A percentile compares a stretch with the other conserved stretches of the same genome.
phyloP scores from a whole-genome alignment of 2,113 vertebrate species.

The Hirundichthys speculiger region DNA sequence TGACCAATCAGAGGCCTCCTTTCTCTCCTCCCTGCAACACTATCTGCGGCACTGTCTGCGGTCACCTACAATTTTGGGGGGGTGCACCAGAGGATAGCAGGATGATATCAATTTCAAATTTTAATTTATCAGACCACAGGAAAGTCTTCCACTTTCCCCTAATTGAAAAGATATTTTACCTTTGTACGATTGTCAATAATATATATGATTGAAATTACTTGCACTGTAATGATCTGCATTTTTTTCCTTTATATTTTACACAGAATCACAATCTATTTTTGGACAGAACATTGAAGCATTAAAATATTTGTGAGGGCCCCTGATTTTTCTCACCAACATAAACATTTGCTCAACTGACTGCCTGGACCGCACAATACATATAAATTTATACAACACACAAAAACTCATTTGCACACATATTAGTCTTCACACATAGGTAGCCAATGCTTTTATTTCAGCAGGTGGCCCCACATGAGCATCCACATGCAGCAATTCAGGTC shows the following conservation, averaged over 20 bases:
- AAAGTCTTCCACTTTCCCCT: too few species aligned
- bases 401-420: conserved; percentile 15
- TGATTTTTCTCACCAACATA: conserved; percentile 4
- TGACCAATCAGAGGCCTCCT: too few species aligned
- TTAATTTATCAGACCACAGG: too few species aligned
- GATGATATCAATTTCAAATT: too few species aligned
- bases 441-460: conserved; percentile 63
- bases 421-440: conserved; percentile 42
- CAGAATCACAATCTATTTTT: background rate
- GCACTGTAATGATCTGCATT: background rate
- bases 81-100: too few species aligned
- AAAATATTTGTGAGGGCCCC: conserved; percentile 16
- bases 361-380: conserved; percentile 1
- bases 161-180: background rate
- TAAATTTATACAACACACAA: conserved; percentile 23
- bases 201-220: conserved; percentile 43
- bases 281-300: background rate
- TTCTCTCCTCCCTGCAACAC: too few species aligned
- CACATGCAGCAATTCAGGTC: conserved; percentile 38
- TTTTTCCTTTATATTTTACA: background rate
- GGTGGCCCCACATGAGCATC: conserved; percentile 51
- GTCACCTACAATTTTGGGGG: too few species aligned
- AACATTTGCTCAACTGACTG: background rate
- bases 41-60: too few species aligned
- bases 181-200: conserved; percentile 44